Evolutionary conservation across 2,113 vertebrate species (phyloP), one percentile per base, ranked within the genome.

Genomic region (Anarhynchus alexandrinus): DNA sequence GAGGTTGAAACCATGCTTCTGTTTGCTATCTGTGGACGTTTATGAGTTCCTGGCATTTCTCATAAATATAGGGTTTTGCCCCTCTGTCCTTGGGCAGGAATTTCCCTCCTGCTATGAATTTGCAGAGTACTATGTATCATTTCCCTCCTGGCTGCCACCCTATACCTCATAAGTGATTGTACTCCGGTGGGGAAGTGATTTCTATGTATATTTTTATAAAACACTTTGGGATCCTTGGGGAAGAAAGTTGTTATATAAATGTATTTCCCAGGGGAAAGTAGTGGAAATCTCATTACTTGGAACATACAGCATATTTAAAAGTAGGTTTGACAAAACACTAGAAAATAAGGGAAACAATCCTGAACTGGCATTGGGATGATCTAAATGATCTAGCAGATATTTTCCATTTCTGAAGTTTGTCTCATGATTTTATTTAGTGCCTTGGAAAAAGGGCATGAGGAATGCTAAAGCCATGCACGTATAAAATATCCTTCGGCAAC

Each of bases 171-270:
- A 97, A 96, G 94, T 95, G 95, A 97, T 95, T 96, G 94, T 97
- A 96, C 95, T 96, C 91, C 67, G 5, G 93, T 97, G 96, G 96
- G 95, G 79, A 97, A 91, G 84, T 88, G 94, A 97, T 96, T 96
- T 96, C 89, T 97, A 94, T 97, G 97, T 95, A 96, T 97, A 97
- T 96, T 97, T 96, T 96, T 94, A 97, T 96, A 97, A 97, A 97
- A 96, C 95, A 96, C 95, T 96, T 95, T 61, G 82, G 55, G 91
- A 95, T 97, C 96, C 94, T 96, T 94, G 94, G 97, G 93, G 97
- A 94, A 96, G 96, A 95, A 96, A 94, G 84, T 95, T 97, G 95
- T 97, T 97, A 97, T 96, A 97, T 95, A 97, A 97, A 97, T 96
- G 95, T 97, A 97, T 97, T 97, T 97, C 97, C 96, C 97, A 94